Evolutionary conservation across 2,888 invertebrate genomes (phyloP), one percentile per base, ranked within the genome.

Genomic region (Allolobophora icterica): DNA sequence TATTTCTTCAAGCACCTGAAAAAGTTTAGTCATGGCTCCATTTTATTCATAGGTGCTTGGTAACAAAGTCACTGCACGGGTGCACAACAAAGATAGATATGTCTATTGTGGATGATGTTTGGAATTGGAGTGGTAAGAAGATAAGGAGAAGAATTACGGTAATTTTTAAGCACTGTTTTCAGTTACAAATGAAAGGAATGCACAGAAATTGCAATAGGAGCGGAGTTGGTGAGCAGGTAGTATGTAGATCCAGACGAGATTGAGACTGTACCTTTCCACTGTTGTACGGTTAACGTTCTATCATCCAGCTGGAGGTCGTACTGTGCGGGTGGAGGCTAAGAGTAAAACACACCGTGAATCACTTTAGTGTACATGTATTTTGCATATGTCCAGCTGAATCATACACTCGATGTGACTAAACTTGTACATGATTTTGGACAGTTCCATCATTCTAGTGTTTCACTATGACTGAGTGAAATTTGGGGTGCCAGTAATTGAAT

Each of bases 301-400:
- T 87, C 87, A 38, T 87, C 87, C 5, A 87, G 30, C 87, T 87
- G 4, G 35, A 87, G 87, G 87, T 87, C 87, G 24, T 87, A 87
- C 87, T 87, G 87, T 24, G 35, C 34, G 13, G 87, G 87, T 34
- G 87, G 87, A 34, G 87, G 87, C 87, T 87, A 87, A 87, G 24
- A 87, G 5, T 24, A 34, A 34, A 34, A 87, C n/a, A n/a, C n/a
- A 17, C n/a, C 6, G 17, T 71, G 30, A n/a, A 17, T 71, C 71
- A n/a, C 11, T 71, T 71, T 52, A 24, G 5, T 52, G 1, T 17
- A n/a, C n/a, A 30, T 11, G 71, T 71, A n/a, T 30, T 52, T 30
- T n/a, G 71, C n/a, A 71, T 71, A 30, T 30, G n/a, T 30, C 71
- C 21, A n/a, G 71, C 71, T 0, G 8, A 17, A 8, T 11, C 4